Evolutionary conservation across 2,888 invertebrate genomes (phyloP), one percentile per base, ranked within the genome.

Genomic region (Selenia dentaria): DNA sequence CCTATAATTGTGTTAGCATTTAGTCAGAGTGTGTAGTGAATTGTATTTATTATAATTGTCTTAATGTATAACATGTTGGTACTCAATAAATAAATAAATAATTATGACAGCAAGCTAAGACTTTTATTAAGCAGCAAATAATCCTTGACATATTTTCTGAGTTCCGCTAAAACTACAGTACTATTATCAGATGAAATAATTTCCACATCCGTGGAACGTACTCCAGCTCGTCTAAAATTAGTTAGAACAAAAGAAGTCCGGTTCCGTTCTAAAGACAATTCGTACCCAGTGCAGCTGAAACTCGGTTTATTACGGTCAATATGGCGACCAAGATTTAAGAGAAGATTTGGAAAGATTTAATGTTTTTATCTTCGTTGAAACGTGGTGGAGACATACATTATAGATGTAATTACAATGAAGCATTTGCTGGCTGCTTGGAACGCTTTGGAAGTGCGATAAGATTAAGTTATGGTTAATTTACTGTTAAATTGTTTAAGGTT

Each of bases 211-310:
- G 14, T 8, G 14, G 8, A 16, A 9, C 16, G 18, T 6, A 14
- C n/a, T 1, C n/a, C 14, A n/a, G 14, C 12, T 5, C 9, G 25
- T 26, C 16, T 20, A 32, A 27, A 33, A 27, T 20, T 13, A 37
- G 18, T 24, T 13, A 22, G 20, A 34, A 44, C 44, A 53, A 53
- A 45, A 46, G 35, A 46, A 42, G 37, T 47, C 53, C 50, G 42
- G 46, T 26, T n/a, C 18, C 24, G 37, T 28, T 25, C 24, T 32
- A 37, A 54, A 54, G 54, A 51, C 50, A 54, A 51, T 48, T 27
- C 27, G 38, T 47, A 40, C 32, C 40, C n/a, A 27, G 26, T 41
- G 46, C 54, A 47, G 22, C 28, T 36, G 43, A 20, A 50, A 40
- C 48, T 31, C 32, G 29, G 46, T 50, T 41, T 50, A 50, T 47